A percentile compares a stretch with the other conserved stretches of the same genome.
phyloP scores from a whole-genome alignment of 2,113 vertebrate genomes.

The Cyanoderma ruficeps region DNA sequence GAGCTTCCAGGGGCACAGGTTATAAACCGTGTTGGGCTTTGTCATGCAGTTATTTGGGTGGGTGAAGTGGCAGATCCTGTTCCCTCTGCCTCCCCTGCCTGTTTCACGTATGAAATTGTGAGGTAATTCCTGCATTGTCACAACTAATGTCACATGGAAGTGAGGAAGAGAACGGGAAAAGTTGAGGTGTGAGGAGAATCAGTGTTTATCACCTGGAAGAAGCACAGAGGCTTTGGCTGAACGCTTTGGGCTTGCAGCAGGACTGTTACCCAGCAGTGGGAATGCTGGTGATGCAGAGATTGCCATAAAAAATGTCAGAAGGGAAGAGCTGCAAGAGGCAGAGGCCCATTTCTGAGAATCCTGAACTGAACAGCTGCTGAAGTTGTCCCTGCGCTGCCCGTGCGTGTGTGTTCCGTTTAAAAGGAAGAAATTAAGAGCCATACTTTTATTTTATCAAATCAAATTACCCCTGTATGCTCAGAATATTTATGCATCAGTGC shows the following conservation, averaged over 20 bases:
- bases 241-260: background rate
- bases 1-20: background rate
- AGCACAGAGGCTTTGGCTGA: background rate
- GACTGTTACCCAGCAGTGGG: background rate
- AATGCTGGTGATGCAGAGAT: background rate
- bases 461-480: constrained; percentile 3
- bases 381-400: background rate
- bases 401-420: background rate
- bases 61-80: background rate
- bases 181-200: background rate
- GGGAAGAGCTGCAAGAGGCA: background rate
- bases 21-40: background rate
- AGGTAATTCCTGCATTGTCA: background rate
- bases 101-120: background rate
- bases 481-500: constrained; percentile 32
- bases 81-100: background rate
- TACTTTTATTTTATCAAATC: constrained; percentile 41
- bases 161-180: background rate
- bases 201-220: background rate
- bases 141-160: background rate
- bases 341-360: constrained; percentile 19
- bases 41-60: background rate
- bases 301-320: background rate
- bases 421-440: constrained; percentile 33
- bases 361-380: background rate